A percentile compares a stretch with the other conserved stretches of the same genome.
Evolutionary conservation across 2,888 invertebrate genomes (phyloP).

Genomic region (Diadromus collaris): DNA sequence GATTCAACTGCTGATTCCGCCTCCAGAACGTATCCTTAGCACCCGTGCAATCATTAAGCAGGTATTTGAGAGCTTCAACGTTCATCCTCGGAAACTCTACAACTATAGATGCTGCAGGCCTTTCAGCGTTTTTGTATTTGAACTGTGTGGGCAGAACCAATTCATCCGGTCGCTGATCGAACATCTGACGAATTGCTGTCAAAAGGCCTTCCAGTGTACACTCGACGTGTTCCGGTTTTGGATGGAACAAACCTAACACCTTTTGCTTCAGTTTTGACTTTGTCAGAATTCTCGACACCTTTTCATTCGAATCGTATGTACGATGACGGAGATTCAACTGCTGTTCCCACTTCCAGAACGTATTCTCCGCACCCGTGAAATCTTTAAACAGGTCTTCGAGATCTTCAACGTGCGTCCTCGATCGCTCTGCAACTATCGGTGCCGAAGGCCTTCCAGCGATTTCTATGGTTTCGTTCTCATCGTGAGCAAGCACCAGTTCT

Average conservation of each 20-base stretch:
- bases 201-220: conserved; percentile 26
- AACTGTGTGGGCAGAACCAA: conserved; percentile 26
- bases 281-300: conserved; percentile 13
- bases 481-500: neutral
- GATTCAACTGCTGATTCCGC: conserved; percentile 6
- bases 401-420: neutral
- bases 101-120: too few species aligned
- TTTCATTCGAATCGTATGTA: neutral
- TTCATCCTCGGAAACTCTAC: neutral
- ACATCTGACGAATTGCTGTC: conserved; percentile 39
- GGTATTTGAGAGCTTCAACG: neutral
- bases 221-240: conserved; percentile 47
- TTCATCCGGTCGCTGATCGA: conserved; percentile 42
- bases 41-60: neutral
- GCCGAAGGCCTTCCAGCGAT: too few species aligned
- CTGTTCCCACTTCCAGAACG: conserved; percentile 1
- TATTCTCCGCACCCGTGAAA: neutral
- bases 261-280: conserved; percentile 35
- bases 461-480: neutral
- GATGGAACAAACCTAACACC: conserved; percentile 46
- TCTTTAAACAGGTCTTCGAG: neutral
- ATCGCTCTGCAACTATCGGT: too few species aligned
- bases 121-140: neutral
- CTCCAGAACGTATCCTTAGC: neutral
- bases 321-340: neutral